phyloP scores from a whole-genome alignment of 1,140 invertebrate species.

The Calosoma granatense region DNA sequence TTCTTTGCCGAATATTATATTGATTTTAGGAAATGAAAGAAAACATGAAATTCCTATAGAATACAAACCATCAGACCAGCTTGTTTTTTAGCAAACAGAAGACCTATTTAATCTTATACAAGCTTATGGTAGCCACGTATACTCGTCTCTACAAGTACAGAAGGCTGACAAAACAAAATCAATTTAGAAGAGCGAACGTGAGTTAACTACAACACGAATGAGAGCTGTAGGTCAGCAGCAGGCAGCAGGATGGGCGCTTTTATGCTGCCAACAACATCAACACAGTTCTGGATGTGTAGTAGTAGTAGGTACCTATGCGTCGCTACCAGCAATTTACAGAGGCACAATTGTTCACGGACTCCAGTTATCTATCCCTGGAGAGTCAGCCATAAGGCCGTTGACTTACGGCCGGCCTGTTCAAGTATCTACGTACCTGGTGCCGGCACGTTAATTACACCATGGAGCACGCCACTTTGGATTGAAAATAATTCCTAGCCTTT shows the following conservation, averaged over 20 bases:
- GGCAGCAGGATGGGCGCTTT: too few species aligned
- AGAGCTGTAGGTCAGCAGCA: neutral
- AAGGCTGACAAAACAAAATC: neutral
- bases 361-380: neutral
- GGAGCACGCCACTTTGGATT: neutral
- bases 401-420: neutral
- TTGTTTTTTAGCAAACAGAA: too few species aligned
- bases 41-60: too few species aligned
- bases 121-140: too few species aligned
- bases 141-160: too few species aligned
- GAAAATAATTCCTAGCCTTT: neutral
- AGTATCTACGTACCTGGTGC: neutral
- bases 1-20: too few species aligned
- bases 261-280: too few species aligned
- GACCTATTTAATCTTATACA: too few species aligned
- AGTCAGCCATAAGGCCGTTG: neutral
- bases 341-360: conserved; percentile 1
- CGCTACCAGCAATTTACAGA: neutral
- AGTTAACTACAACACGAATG: neutral
- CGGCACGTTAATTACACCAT: neutral
- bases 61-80: too few species aligned
- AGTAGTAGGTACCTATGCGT: too few species aligned
- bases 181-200: neutral
- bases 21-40: too few species aligned
- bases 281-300: too few species aligned